Base-by-base conservation (phyloP, 1,140 invertebrate genomes). In the Venturia canescens region DNA sequence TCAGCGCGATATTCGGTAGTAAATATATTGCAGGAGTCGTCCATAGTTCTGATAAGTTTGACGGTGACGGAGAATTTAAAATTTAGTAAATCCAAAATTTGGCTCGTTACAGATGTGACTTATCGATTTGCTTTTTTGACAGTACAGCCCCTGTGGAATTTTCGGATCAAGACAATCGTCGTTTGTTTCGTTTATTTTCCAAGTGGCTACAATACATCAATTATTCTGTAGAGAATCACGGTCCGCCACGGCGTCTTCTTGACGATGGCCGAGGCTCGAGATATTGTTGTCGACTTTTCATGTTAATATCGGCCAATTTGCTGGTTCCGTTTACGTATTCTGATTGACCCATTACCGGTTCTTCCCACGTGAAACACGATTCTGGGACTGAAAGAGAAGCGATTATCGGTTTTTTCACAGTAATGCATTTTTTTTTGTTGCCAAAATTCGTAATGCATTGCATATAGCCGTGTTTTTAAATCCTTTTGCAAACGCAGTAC, bases 321-420 rank as follows among this genome's bases (percentile, higher is more conserved):
- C 92, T 93, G 67, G 93, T 92, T 0, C 91, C 93, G 80, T 94
- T 93, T 89, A 93, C 92, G 71, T 94, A 95, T 80, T 94, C 94
- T 0, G 93, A 92, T 16, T 91, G 87, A 7, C 93, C 93, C 0
- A 93, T 93, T 78, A 90, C 92, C 11, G 91, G 91, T 4, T 88
- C 88, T 72, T 92, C 92, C 92, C 92, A 94, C 5, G 88, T 86
- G n/a, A 89, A 87, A 21, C 92, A 87, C 9, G 87, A 87, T 75
- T 91, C 87, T 23, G 93, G 91, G 79, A 87, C 89, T 92, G 76
- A 63, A 18, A 74, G 31, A 53, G 57, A 70, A 53, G 3, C n/a
- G n/a, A 53, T 53, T 53, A n/a, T n/a, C n/a, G 48, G 15, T 50
- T 34, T 34, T 34, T 34, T 34, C 31, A 34, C 7, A 34, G 7